Percentiles rank a stretch among this genome's conserved stretches.
phyloP scores from a whole-genome alignment of 2,113 vertebrate genomes.

The Xyliphius kryptos region DNA sequence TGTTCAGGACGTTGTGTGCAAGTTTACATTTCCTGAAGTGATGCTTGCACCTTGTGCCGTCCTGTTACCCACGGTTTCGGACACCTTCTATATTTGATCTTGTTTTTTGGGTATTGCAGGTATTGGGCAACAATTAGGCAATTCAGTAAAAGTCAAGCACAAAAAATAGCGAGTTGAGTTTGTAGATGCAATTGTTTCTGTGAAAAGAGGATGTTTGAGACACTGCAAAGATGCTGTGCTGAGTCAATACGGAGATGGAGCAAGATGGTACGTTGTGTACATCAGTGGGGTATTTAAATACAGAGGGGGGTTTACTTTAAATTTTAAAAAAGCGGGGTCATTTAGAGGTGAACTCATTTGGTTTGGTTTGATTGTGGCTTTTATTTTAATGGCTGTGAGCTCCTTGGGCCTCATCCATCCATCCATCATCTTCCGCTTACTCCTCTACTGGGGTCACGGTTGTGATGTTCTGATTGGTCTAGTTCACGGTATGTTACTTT shows the following conservation, averaged over 20 bases:
- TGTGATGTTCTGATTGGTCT: too few species aligned
- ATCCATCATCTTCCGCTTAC: too few species aligned
- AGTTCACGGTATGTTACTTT: too few species aligned
- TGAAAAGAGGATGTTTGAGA: constrained; percentile 55
- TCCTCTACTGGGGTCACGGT: too few species aligned
- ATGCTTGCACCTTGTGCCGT: neutral
- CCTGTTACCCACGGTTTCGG: constrained; percentile 21
- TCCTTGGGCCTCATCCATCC: too few species aligned
- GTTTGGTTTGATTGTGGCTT: too few species aligned
- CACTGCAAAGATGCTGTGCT: constrained; percentile 46
- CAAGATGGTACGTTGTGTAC: constrained; percentile 47
- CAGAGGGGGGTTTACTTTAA: too few species aligned
- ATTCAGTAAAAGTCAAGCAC: constrained; percentile 46
- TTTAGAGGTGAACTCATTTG: too few species aligned
- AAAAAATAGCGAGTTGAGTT: constrained; percentile 47
- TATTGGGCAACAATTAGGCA: constrained; percentile 64
- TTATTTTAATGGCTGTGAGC: too few species aligned
- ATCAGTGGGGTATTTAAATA: too few species aligned
- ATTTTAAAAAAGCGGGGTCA: too few species aligned
- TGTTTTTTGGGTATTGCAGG: constrained; percentile 36
- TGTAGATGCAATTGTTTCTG: constrained; percentile 42
- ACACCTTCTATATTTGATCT: constrained; percentile 40
- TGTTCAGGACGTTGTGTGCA: too few species aligned
- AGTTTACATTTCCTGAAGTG: neutral
- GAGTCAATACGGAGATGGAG: constrained; percentile 12